Evolutionary conservation across 2,888 invertebrate genomes (phyloP), one percentile per base, ranked within the genome.

Genomic region (Eledone cirrhosa): DNA sequence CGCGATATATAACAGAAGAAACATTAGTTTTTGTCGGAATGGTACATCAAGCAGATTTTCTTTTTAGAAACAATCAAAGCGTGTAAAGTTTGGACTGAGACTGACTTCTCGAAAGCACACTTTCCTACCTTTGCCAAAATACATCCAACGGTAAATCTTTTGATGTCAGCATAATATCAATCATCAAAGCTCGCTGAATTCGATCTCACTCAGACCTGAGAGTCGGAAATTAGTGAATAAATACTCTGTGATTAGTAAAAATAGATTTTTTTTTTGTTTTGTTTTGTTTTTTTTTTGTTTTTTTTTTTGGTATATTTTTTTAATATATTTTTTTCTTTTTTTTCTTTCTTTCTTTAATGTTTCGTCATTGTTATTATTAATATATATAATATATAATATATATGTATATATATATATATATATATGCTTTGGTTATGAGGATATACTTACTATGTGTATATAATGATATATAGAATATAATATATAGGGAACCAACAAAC

Each of bases 171-270:
- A 72, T n/a, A n/a, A n/a, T n/a, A 72, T 31, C 14, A 41, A 72
- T 72, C 72, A 72, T 72, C 72, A 72, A 72, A 72, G 72, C 31
- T 72, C 72, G 33, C 72, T 72, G 72, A 72, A 72, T 72, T 72
- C 72, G 31, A 72, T 72, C 72, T 72, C 72, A 72, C 72, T 72
- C 72, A 72, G 72, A 72, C 72, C 72, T 72, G 72, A 72, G 72
- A 72, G 72, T 72, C 72, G 72, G 72, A 72, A 72, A 72, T 72
- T 72, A 72, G 72, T 72, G 72, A 33, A 72, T 72, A 41, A 41
- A 41, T 41, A 41, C 41, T 41, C 41, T 41, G 41, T 41, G 41
- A 41, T 41, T 33, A 33, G 41, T 72, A 41, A 72, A 72, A 41
- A 19, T 31, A n/a, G 13, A 33, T 19, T 69, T 22, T 69, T 69